phyloP scores from a whole-genome alignment of 2,113 vertebrate species.

The Hyperopisus bebe region DNA sequence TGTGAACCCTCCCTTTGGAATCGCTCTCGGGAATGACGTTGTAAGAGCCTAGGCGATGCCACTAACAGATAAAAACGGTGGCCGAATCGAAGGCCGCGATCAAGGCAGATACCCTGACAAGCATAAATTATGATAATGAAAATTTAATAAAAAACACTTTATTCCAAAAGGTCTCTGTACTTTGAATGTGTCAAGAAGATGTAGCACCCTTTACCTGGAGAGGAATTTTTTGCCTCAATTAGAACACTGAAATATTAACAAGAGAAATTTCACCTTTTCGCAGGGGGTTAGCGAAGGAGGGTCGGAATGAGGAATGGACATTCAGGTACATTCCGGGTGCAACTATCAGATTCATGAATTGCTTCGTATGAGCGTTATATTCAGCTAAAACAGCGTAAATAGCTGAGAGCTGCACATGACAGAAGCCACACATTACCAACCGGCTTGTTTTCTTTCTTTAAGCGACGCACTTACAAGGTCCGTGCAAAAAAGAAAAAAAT shows the following conservation, averaged over 20 bases:
- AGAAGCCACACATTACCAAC: background rate
- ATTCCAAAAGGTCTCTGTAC: slow-evolving; percentile 63
- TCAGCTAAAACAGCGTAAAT: background rate
- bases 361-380: slow-evolving; percentile 36
- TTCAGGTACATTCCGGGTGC: slow-evolving; percentile 50
- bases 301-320: slow-evolving; percentile 52
- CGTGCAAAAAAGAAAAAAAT: background rate
- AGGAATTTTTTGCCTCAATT: slow-evolving; percentile 61
- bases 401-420: background rate
- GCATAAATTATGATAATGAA: slow-evolving; percentile 70
- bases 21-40: background rate
- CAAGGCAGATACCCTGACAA: slow-evolving; percentile 50
- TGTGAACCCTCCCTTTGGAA: background rate
- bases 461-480: background rate
- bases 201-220: slow-evolving; percentile 59
- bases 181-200: slow-evolving; percentile 67
- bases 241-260: slow-evolving; percentile 70
- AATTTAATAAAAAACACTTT: slow-evolving; percentile 70
- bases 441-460: background rate
- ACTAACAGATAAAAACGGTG: slow-evolving; percentile 45
- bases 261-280: slow-evolving; percentile 55
- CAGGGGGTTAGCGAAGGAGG: slow-evolving; percentile 35
- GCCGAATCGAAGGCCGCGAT: slow-evolving; percentile 34
- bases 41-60: background rate
- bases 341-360: slow-evolving; percentile 55